These are phyloP conservation scores for Pseudomyrmex gracilis DNA, from an alignment of 1,140 invertebrate genomes.

Conservation along the genomic window DNA sequence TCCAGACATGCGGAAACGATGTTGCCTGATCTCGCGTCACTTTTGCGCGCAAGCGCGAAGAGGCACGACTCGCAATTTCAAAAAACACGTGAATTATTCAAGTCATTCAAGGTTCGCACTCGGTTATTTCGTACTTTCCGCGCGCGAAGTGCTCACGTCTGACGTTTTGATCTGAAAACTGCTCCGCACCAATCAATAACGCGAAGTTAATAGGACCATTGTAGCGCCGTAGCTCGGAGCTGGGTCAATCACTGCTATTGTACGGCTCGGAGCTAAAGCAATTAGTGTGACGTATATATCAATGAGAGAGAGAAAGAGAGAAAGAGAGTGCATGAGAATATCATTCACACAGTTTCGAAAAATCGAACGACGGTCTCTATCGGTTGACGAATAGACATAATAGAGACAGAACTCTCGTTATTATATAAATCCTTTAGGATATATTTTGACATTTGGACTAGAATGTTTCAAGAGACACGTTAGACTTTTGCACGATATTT, in stretches of 20 bases:
- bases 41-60: neutral
- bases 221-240: neutral
- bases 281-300: neutral
- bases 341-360: neutral
- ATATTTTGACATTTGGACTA: neutral
- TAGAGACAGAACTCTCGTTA: neutral
- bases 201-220: constrained; percentile 11
- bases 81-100: neutral
- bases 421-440: neutral
- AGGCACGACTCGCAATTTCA: neutral
- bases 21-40: constrained; percentile 27
- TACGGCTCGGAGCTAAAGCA: neutral
- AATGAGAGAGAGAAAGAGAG: no score
- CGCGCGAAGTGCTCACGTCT: neutral
- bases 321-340: no score
- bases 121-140: neutral
- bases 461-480: neutral
- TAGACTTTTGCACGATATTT: neutral
- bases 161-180: neutral
- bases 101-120: neutral
- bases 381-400: neutral
- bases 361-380: neutral
- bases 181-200: neutral
- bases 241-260: constrained; percentile 40
- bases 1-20: constrained; percentile 49